A percentile compares a stretch with the other conserved stretches of the same genome.
Conservation (phyloP, 2,888 invertebrate species). For the Xestia rhomboidea region DNA sequence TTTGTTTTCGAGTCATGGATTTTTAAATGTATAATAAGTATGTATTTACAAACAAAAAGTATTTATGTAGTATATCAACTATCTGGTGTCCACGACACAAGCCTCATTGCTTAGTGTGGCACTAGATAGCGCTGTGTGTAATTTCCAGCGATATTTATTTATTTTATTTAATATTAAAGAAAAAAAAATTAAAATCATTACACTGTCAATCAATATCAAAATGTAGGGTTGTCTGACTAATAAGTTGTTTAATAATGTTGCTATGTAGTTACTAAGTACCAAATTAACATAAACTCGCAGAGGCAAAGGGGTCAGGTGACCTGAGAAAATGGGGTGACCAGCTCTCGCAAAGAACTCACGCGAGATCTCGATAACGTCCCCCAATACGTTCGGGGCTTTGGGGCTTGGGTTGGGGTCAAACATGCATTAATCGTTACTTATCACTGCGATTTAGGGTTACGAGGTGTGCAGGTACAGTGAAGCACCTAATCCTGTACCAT, state of each 20-base stretch:
- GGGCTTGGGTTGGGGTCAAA: constrained; percentile 50
- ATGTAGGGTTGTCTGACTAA: constrained; percentile 26
- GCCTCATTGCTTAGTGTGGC: no score
- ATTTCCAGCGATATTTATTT: no score
- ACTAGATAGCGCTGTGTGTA: no score
- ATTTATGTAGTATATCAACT: no score
- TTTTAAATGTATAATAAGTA: no score
- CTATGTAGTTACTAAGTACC: constrained; percentile 11
- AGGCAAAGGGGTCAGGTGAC: constrained; percentile 72
- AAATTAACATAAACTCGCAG: constrained; percentile 53
- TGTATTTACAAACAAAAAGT: no score
- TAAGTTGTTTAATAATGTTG: constrained; percentile 23
- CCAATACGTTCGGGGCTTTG: constrained; percentile 39
- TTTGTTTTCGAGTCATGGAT: no score
- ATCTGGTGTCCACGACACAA: no score
- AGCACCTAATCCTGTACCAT: not conserved
- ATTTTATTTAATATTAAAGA: no score
- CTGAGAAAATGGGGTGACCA: constrained; percentile 75
- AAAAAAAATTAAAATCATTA: no score
- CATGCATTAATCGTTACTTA: constrained; percentile 47
- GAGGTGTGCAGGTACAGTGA: constrained; percentile 13
- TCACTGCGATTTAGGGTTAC: constrained; percentile 32
- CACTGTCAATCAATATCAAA: constrained; percentile 12
- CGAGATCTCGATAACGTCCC: constrained; percentile 74
- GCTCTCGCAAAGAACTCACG: constrained; percentile 69